Percentiles rank a stretch among this genome's conserved stretches.
Conservation (phyloP, 2,113 vertebrate species). For the Atherinomorus stipes region DNA sequence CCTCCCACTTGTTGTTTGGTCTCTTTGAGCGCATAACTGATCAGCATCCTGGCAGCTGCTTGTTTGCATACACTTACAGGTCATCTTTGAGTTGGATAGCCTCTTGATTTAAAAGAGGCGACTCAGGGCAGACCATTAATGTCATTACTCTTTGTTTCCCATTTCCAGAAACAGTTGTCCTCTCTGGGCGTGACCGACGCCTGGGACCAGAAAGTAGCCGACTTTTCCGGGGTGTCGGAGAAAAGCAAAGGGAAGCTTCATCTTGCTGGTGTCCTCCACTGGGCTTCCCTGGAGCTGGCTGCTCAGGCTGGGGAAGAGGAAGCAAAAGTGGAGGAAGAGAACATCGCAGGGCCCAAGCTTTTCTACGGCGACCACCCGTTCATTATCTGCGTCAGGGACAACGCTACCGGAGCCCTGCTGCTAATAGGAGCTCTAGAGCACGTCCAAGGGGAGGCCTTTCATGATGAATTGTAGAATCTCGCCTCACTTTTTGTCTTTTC, state of each 20-base stretch:
- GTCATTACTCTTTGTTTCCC: constrained; percentile 5
- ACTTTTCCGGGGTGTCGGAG: constrained; percentile 67
- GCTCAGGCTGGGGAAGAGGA: constrained; percentile 44
- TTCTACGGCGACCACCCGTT: constrained; percentile 78
- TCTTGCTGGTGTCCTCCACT: constrained; percentile 69
- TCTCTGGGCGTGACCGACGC: constrained; percentile 71
- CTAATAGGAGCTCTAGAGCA: constrained; percentile 77
- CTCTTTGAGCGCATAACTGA: constrained; percentile 66
- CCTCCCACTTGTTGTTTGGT: constrained; percentile 47
- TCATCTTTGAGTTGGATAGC: constrained; percentile 5
- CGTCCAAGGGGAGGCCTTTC: constrained; percentile 62
- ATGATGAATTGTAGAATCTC: constrained; percentile 74
- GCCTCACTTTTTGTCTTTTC: not conserved
- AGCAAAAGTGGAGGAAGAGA: constrained; percentile 47
- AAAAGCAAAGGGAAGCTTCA: constrained; percentile 61
- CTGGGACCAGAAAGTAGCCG: constrained; percentile 66
- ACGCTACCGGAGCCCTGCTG: constrained; percentile 64
- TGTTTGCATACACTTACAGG: constrained; percentile 8
- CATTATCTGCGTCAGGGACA: constrained; percentile 74
- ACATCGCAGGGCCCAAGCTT: constrained; percentile 60
- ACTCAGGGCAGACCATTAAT: constrained; percentile 4
- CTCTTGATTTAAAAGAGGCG: constrained; percentile 1
- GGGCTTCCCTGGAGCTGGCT: constrained; percentile 73
- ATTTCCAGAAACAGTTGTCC: constrained; percentile 63
- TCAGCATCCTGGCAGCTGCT: constrained; percentile 45